phyloP scores from a whole-genome alignment of 2,888 invertebrate genomes.

The Antheraea assamensis region DNA sequence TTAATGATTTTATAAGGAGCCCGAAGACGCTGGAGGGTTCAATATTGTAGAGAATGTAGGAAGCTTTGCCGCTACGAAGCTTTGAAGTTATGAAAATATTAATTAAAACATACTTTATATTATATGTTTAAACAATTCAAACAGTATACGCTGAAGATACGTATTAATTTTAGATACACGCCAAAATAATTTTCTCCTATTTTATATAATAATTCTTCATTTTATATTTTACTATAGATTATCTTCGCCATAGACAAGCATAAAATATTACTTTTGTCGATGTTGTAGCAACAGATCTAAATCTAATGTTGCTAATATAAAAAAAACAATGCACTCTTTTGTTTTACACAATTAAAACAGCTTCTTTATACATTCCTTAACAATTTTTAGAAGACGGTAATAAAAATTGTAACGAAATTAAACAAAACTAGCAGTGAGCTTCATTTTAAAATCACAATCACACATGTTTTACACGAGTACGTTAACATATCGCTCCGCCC shows the following conservation, averaged over 20 bases:
- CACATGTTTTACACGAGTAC: slow-evolving; percentile 11
- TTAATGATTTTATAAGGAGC: slow-evolving; percentile 3
- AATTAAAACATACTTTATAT: slow-evolving; percentile 4
- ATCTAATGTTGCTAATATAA: no score
- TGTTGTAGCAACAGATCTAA: no score
- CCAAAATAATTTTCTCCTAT: neutral
- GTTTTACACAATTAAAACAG: neutral
- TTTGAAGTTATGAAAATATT: slow-evolving; percentile 10
- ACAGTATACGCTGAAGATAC: neutral
- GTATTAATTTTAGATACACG: neutral
- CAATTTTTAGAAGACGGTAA: neutral
- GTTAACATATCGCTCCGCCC: slow-evolving; percentile 8
- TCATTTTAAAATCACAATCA: neutral
- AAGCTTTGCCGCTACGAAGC: neutral
- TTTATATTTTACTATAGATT: no score
- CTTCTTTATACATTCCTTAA: neutral
- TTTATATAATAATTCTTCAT: no score
- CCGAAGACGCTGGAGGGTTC: neutral
- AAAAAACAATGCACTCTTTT: neutral
- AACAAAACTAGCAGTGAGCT: neutral
- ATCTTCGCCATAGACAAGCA: no score
- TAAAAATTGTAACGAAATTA: slow-evolving; percentile 4
- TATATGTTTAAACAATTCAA: neutral
- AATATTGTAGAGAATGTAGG: neutral
- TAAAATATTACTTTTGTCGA: no score